Conservation (phyloP, 2,888 invertebrate genomes). For the Caenorhabditis panamensis region DNA sequence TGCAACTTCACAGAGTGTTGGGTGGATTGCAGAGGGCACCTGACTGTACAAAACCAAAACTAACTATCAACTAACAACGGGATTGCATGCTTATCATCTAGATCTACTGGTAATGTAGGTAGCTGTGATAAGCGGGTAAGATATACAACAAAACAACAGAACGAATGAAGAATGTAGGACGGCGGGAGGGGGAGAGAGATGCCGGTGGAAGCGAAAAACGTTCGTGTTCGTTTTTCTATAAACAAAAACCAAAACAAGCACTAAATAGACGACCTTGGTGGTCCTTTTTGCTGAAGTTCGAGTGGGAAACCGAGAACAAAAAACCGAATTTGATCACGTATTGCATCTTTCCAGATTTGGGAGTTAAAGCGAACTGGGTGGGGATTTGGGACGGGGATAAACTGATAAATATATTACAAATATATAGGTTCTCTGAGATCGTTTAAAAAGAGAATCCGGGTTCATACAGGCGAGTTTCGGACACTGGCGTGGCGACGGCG, state of each 20-base stretch:
- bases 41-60: slow-evolving; percentile 1
- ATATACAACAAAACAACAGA: slow-evolving; percentile 14
- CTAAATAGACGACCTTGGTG: background rate
- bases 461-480: slow-evolving; percentile 57
- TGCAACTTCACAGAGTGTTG: slow-evolving; percentile 7
- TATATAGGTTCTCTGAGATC: slow-evolving; percentile 24
- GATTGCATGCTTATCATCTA: background rate
- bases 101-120: slow-evolving; percentile 11
- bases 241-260: slow-evolving; percentile 23
- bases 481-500: slow-evolving; percentile 47
- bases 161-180: slow-evolving; percentile 25
- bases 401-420: slow-evolving; percentile 29
- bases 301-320: slow-evolving; percentile 14
- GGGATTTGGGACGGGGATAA: slow-evolving; percentile 13
- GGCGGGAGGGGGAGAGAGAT: background rate
- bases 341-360: slow-evolving; percentile 41
- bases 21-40: background rate
- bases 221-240: slow-evolving; percentile 14
- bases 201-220: background rate
- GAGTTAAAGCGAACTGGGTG: slow-evolving; percentile 29
- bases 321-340: slow-evolving; percentile 43
- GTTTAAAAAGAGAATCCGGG: background rate
- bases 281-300: background rate
- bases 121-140: slow-evolving; percentile 3
- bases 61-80: background rate